These are phyloP conservation scores for Amblyornis subalaris DNA, from an alignment of 2,113 vertebrate species.

Conservation along the genomic window DNA sequence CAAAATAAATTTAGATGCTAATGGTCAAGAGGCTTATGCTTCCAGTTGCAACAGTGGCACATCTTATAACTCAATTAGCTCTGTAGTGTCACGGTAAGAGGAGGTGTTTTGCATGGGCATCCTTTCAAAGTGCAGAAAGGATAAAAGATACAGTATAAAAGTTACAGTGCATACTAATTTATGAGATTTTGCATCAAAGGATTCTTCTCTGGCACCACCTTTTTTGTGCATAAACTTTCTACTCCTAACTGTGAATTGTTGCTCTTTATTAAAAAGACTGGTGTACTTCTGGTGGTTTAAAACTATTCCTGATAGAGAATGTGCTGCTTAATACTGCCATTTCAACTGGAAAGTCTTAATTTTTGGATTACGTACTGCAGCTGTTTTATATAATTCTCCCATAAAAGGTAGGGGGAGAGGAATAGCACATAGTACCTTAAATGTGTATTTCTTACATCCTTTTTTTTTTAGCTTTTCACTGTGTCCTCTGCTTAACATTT, in stretches of 20 bases:
- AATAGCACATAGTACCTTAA: constrained; percentile 44
- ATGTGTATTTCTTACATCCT: constrained; percentile 23
- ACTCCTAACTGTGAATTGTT: constrained; percentile 46
- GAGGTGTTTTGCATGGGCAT: background rate
- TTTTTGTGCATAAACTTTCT: constrained; percentile 50
- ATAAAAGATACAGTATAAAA: background rate
- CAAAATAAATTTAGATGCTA: constrained; percentile 85
- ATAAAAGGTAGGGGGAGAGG: background rate
- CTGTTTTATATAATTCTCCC: constrained; percentile 54
- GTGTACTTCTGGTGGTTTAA: constrained; percentile 28
- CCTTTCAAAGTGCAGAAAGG: constrained; percentile 12
- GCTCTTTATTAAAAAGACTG: constrained; percentile 55
- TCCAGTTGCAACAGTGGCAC: constrained; percentile 92
- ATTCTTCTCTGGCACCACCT: background rate
- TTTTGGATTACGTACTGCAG: constrained; percentile 39
- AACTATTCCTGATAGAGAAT: constrained; percentile 38
- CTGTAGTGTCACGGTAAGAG: constrained; percentile 90
- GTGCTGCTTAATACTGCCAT: constrained; percentile 68
- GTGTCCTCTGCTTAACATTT: constrained; percentile 54
- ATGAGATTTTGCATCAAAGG: background rate
- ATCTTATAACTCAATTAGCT: constrained; percentile 97
- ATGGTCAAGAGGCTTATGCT: constrained; percentile 80
- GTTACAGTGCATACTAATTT: background rate
- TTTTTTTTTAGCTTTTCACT: background rate
- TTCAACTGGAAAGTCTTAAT: constrained; percentile 56